Conservation (phyloP, 2,113 vertebrate species). For the Tauraco erythrolophus region DNA sequence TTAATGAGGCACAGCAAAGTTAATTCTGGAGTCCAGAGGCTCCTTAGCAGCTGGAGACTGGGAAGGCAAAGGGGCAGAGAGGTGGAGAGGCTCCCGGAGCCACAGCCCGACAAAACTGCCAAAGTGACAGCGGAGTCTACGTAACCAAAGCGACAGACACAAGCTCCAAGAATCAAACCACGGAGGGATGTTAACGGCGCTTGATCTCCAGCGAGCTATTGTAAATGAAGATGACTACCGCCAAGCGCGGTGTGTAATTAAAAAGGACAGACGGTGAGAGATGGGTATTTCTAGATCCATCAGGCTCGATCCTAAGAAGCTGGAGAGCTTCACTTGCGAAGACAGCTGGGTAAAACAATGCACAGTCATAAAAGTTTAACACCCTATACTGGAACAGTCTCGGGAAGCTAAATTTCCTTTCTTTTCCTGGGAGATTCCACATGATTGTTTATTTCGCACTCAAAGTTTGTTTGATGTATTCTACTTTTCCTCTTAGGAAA, state of each 20-base stretch:
- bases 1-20: background rate
- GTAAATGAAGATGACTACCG: background rate
- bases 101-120: background rate
- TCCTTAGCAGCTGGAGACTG: background rate
- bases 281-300: background rate
- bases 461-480: background rate
- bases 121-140: background rate
- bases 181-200: background rate
- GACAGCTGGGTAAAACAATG: background rate
- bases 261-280: accelerated
- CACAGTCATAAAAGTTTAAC: background rate
- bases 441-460: background rate
- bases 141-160: background rate
- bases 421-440: constrained; percentile 13
- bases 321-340: background rate
- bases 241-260: background rate
- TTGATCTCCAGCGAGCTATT: background rate
- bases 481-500: constrained; percentile 27
- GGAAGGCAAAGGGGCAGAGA: background rate
- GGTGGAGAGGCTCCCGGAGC: background rate
- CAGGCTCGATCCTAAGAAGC: background rate
- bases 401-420: background rate
- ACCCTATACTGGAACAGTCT: background rate
- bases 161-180: background rate
- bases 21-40: background rate